A percentile compares a stretch with the other conserved stretches of the same genome.
These are phyloP conservation scores for Dryobota labecula DNA, from an alignment of 2,888 invertebrate genomes.

Conservation along the genomic window DNA sequence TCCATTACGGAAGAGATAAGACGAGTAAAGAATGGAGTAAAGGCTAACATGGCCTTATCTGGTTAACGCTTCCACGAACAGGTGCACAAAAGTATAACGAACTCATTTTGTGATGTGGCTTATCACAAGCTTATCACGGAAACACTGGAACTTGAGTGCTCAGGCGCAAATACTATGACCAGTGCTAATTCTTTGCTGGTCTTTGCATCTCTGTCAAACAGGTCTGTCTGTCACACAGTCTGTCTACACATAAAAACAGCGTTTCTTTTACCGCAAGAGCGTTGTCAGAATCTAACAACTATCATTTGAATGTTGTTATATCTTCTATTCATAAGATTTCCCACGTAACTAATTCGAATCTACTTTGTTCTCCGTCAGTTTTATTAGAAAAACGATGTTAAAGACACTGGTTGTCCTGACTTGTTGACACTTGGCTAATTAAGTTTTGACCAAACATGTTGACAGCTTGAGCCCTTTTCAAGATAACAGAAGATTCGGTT, in stretches of 20 bases:
- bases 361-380: constrained; percentile 20
- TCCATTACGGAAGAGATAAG: constrained; percentile 79
- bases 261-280: constrained; percentile 32
- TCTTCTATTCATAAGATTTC: constrained; percentile 36
- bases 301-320: constrained; percentile 43
- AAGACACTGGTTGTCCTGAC: constrained; percentile 19
- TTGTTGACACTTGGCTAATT: constrained; percentile 36
- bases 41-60: constrained; percentile 70
- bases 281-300: constrained; percentile 33
- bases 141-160: constrained; percentile 3
- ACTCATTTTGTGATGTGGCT: constrained; percentile 66
- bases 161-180: neutral
- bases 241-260: constrained; percentile 33
- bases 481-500: constrained; percentile 46
- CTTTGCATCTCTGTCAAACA: neutral
- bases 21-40: constrained; percentile 76
- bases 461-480: constrained; percentile 31
- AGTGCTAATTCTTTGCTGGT: neutral
- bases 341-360: constrained; percentile 36
- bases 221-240: constrained; percentile 27
- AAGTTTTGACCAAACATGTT: constrained; percentile 46
- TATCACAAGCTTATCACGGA: constrained; percentile 67
- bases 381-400: constrained; percentile 30
- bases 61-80: constrained; percentile 56
- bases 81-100: constrained; percentile 63